Evolutionary conservation across 2,888 invertebrate species (phyloP).

Genomic region (Andrena bicolor): DNA sequence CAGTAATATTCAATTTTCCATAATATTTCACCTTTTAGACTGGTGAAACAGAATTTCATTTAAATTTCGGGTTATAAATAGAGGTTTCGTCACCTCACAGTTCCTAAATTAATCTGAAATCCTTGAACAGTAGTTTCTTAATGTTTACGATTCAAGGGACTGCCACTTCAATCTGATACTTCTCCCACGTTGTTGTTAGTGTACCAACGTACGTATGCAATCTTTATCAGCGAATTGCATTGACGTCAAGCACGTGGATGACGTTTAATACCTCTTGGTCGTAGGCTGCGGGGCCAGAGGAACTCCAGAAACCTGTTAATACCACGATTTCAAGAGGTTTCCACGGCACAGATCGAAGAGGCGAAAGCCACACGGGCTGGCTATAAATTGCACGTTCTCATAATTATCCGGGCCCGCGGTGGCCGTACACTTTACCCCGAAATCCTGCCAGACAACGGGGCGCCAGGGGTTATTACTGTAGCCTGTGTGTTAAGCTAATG

Average conservation of each 20-base stretch:
- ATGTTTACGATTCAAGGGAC: background rate
- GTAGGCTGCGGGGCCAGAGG: slow-evolving; percentile 11
- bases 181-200: background rate
- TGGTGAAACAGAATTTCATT: no score
- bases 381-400: slow-evolving; percentile 66
- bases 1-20: no score
- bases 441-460: slow-evolving; percentile 42
- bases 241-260: background rate
- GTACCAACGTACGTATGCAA: background rate
- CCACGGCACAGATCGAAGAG: slow-evolving; percentile 50
- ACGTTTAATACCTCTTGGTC: slow-evolving; percentile 28
- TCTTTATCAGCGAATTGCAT: background rate
- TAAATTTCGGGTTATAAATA: no score
- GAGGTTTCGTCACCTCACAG: no score
- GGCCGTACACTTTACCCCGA: slow-evolving; percentile 25
- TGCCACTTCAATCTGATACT: background rate
- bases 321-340: slow-evolving; percentile 37
- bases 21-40: no score
- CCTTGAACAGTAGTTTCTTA: no score
- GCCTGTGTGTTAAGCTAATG: slow-evolving; percentile 52
- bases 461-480: slow-evolving; percentile 51
- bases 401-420: slow-evolving; percentile 62
- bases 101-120: no score
- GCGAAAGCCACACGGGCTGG: slow-evolving; percentile 50
- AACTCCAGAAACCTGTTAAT: slow-evolving; percentile 52